Percentiles rank a stretch among this genome's conserved stretches.
Conservation (phyloP, 2,888 invertebrate genomes). For the Capitulum mitella region DNA sequence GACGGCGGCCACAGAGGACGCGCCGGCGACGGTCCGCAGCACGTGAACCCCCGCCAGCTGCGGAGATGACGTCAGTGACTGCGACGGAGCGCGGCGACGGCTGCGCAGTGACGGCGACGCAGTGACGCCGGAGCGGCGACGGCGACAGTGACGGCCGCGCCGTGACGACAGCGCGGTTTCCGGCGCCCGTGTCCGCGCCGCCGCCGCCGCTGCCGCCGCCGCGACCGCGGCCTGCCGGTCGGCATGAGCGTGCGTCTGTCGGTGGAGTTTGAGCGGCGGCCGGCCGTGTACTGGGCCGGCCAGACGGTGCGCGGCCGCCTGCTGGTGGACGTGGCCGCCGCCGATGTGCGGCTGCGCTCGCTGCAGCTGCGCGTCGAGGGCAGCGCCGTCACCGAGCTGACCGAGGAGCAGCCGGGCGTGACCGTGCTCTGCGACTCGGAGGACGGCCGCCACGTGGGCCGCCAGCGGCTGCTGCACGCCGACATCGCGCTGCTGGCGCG, state of each 20-base stretch:
- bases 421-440: background rate
- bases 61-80: too few relatives aligned
- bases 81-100: too few relatives aligned
- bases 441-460: background rate
- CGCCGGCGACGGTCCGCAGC: too few relatives aligned
- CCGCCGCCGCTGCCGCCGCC: background rate
- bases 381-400: background rate
- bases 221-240: background rate
- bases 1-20: too few relatives aligned
- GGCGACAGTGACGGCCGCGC: background rate
- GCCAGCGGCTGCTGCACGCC: background rate
- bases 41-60: too few relatives aligned
- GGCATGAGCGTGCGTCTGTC: background rate
- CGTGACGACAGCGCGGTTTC: background rate
- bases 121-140: too few relatives aligned
- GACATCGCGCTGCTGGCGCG: conserved; percentile 12
- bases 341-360: background rate
- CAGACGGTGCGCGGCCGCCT: conserved; percentile 9
- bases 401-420: background rate
- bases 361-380: background rate
- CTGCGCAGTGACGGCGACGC: too few relatives aligned
- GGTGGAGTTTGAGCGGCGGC: conserved; percentile 3
- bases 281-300: background rate
- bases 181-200: too few relatives aligned
- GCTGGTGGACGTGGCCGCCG: background rate